Evolutionary conservation across 1,140 invertebrate species (phyloP).

Genomic region (Harlomillsia oculata): DNA sequence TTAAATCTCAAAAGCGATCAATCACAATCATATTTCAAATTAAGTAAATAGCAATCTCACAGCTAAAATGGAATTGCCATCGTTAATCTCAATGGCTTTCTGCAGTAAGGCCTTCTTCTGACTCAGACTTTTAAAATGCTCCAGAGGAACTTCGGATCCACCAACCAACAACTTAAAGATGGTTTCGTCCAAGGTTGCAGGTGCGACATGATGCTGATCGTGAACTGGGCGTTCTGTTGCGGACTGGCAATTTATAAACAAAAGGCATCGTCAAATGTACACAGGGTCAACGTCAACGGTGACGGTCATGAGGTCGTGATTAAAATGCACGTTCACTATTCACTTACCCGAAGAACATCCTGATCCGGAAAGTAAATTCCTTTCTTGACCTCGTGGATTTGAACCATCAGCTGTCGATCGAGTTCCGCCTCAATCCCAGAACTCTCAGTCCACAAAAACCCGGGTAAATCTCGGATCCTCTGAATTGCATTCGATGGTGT

Average conservation of each 20-base stretch:
- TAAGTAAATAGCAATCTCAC: slow-evolving; percentile 38
- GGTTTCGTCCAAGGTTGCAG: slow-evolving; percentile 6
- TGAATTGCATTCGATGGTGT: background rate
- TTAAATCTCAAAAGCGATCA: background rate
- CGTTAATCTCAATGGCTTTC: slow-evolving; percentile 43
- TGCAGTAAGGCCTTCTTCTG: slow-evolving; percentile 46
- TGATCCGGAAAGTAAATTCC: background rate
- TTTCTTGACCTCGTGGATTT: background rate
- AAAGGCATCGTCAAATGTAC: background rate
- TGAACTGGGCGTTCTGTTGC: background rate
- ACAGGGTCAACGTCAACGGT: background rate
- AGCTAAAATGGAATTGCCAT: slow-evolving; percentile 48
- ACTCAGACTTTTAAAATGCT: slow-evolving; percentile 45
- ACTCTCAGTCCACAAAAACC: slow-evolving; percentile 22
- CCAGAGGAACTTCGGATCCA: slow-evolving; percentile 39
- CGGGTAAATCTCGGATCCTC: slow-evolving; percentile 14
- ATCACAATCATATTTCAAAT: background rate
- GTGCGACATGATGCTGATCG: background rate
- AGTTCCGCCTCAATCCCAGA: background rate
- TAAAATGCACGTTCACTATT: background rate
- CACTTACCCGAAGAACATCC: slow-evolving; percentile 27
- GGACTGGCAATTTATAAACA: background rate
- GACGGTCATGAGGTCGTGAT: background rate
- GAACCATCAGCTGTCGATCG: background rate
- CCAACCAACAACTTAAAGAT: slow-evolving; percentile 15